Evolutionary conservation across 2,797 vertebrate species (phyloP).

Genomic region (Acrossocheilus fasciatus): DNA sequence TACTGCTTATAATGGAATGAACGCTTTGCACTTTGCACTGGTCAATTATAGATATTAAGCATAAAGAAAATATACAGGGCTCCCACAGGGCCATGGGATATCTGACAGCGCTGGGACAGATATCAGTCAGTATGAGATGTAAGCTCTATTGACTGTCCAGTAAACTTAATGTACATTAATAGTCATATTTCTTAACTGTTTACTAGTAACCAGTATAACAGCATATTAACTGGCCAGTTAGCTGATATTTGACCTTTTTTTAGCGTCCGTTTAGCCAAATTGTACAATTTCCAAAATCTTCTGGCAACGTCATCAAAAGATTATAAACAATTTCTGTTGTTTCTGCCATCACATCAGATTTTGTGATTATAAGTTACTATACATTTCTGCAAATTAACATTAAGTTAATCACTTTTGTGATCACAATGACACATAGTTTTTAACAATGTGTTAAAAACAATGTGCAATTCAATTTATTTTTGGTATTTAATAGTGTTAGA

Average conservation of each 20-base stretch:
- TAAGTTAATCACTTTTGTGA: neutral
- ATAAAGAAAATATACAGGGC: conserved; percentile 62
- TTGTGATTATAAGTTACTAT: neutral
- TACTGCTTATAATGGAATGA: conserved; percentile 92
- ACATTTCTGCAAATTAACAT: neutral
- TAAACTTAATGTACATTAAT: neutral
- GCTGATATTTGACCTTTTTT: neutral
- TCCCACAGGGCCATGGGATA: conserved; percentile 49
- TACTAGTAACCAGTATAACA: neutral
- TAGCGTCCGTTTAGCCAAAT: neutral
- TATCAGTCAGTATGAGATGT: neutral
- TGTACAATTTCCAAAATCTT: neutral
- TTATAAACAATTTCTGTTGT: neutral
- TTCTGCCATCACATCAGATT: neutral
- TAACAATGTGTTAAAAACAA: no score
- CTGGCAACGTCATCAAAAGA: neutral
- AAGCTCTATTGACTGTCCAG: neutral
- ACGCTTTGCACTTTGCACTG: conserved; percentile 83
- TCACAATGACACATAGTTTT: neutral
- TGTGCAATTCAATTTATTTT: neutral
- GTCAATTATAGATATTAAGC: conserved; percentile 53
- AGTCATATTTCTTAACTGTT: neutral
- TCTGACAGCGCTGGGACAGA: conserved; percentile 2
- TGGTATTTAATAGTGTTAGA: neutral
- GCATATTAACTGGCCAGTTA: no score